phyloP scores from a whole-genome alignment of 1,140 invertebrate species.

The Atta texana region DNA sequence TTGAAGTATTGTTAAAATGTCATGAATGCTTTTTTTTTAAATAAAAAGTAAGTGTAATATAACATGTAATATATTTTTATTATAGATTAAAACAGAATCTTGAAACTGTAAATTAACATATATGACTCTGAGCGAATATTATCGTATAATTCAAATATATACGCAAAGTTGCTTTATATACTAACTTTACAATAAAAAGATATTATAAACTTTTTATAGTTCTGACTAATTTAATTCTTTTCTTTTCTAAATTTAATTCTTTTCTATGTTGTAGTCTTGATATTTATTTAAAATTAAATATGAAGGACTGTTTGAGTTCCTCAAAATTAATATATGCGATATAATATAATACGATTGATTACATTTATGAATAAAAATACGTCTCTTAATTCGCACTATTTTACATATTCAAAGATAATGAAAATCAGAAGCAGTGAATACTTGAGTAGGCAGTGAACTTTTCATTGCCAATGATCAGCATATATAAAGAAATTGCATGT shows the following conservation, averaged over 20 bases:
- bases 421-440: not conserved
- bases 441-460: not conserved
- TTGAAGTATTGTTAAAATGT: too few species aligned
- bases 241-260: not conserved
- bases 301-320: not conserved
- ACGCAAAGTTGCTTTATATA: not conserved
- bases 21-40: too few species aligned
- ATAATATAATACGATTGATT: too few species aligned
- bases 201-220: not conserved
- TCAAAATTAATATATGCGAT: too few species aligned
- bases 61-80: too few species aligned
- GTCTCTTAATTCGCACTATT: not conserved
- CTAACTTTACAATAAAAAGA: not conserved
- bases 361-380: not conserved
- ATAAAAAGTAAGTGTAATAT: too few species aligned
- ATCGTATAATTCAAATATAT: not conserved
- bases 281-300: not conserved
- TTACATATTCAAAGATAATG: not conserved
- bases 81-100: not conserved
- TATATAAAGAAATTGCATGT: constrained; percentile 68
- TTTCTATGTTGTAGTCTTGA: not conserved
- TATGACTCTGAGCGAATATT: not conserved
- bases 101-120: not conserved
- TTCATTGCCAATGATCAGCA: constrained; percentile 13
- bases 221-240: not conserved